Conservation (phyloP, 1,140 invertebrate genomes). For the Ceratina japonica region DNA sequence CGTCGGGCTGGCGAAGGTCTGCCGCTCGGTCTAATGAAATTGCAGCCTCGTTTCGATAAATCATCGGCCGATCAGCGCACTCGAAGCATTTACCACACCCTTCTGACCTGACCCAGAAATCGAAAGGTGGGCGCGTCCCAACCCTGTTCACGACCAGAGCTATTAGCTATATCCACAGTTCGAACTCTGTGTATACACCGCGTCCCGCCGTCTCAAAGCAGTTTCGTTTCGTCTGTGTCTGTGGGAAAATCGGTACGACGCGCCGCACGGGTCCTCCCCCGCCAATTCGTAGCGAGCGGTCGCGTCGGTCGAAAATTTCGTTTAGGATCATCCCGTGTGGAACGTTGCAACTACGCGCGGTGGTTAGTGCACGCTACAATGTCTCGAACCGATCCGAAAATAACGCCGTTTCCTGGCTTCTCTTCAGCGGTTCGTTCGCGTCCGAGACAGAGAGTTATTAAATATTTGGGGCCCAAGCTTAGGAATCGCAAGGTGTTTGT, state of each 20-base stretch:
- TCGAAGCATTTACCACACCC: constrained; percentile 62
- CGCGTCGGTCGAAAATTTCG: background rate
- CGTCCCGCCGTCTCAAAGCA: no score
- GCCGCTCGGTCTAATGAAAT: constrained; percentile 30
- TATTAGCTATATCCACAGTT: constrained; percentile 28
- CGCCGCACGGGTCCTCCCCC: no score
- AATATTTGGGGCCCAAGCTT: no score
- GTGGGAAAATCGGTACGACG: no score
- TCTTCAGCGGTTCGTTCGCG: constrained; percentile 27
- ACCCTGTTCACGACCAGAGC: constrained; percentile 22
- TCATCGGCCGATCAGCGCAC: constrained; percentile 48
- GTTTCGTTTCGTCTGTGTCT: no score
- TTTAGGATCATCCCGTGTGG: background rate
- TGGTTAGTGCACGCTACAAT: constrained; percentile 15
- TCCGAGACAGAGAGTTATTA: constrained; percentile 30
- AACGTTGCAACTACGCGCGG: constrained; percentile 3
- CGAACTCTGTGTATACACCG: constrained; percentile 34
- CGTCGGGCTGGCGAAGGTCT: constrained; percentile 28
- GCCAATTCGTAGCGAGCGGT: no score
- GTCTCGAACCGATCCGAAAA: constrained; percentile 39
- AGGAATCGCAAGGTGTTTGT: no score
- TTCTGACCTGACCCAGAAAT: constrained; percentile 67
- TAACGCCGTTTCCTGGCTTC: constrained; percentile 35
- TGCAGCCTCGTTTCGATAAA: constrained; percentile 42
- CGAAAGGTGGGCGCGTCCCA: constrained; percentile 58